These are phyloP conservation scores for Margarornis squamiger DNA, from an alignment of 2,797 vertebrate genomes.

Conservation along the genomic window DNA sequence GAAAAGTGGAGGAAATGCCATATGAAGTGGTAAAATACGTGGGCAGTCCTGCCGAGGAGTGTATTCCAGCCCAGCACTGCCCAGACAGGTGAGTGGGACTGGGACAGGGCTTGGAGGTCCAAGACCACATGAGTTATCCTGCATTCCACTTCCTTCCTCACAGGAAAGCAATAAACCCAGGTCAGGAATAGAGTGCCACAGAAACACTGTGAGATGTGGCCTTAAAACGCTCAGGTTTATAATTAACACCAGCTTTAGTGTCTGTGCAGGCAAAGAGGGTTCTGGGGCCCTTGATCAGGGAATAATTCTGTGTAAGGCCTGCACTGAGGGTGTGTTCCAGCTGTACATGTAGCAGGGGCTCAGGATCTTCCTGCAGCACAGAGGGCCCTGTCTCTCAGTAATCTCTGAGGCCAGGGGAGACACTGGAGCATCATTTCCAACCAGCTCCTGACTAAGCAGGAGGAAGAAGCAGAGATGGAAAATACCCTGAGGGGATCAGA, in stretches of 20 bases:
- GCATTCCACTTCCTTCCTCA: background rate
- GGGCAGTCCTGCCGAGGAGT: background rate
- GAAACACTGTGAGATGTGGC: background rate
- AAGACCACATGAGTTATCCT: rapidly evolving
- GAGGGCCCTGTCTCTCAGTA: background rate
- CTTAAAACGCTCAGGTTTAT: background rate
- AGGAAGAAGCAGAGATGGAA: background rate
- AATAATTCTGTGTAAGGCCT: background rate
- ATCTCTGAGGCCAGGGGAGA: background rate
- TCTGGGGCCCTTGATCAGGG: background rate
- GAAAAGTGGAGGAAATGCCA: background rate
- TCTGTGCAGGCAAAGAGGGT: background rate
- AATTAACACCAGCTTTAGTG: conserved; percentile 3
- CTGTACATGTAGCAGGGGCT: background rate
- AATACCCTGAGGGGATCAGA: background rate
- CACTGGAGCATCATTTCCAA: background rate
- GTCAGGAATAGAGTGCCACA: background rate
- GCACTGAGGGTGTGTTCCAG: background rate
- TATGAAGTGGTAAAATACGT: rapidly evolving
- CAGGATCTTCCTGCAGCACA: rapidly evolving
- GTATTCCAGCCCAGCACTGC: rapidly evolving
- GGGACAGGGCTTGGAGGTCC: background rate
- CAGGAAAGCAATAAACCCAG: background rate
- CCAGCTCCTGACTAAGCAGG: background rate
- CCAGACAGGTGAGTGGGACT: rapidly evolving